phyloP scores from a whole-genome alignment of 2,113 vertebrate species.

The Melanerpes aurifrons region DNA sequence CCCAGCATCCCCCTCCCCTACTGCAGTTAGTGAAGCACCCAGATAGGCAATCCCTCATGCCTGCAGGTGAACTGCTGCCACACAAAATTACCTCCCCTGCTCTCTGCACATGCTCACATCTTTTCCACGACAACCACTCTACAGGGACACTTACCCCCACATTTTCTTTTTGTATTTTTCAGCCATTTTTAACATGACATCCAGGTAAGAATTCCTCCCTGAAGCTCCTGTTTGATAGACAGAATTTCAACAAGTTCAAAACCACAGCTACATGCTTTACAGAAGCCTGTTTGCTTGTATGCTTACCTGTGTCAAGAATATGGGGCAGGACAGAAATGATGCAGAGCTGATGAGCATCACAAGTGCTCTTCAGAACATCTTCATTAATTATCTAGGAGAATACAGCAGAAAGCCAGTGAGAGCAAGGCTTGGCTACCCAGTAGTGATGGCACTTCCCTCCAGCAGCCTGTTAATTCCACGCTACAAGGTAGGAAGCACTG shows the following conservation, averaged over 20 bases:
- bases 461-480: background rate
- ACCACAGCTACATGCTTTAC: background rate
- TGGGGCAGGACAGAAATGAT: constrained; percentile 92
- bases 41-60: background rate
- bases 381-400: constrained; percentile 84
- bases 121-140: background rate
- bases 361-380: constrained; percentile 86
- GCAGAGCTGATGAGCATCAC: constrained; percentile 93
- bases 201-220: constrained; percentile 91
- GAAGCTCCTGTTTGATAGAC: constrained; percentile 80
- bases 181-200: constrained; percentile 91
- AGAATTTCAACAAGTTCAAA: background rate
- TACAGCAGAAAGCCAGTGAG: background rate
- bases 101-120: background rate
- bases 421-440: background rate
- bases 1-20: background rate
- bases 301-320: constrained; percentile 93
- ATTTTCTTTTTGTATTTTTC: constrained; percentile 99
- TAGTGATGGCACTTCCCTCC: background rate
- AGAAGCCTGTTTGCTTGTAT: background rate
- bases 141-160: constrained; percentile 89
- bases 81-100: background rate
- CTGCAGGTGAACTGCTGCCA: background rate
- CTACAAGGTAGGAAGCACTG: background rate
- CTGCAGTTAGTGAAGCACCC: background rate